phyloP scores from a whole-genome alignment of 1,140 invertebrate species.

The Drosophila nasuta region DNA sequence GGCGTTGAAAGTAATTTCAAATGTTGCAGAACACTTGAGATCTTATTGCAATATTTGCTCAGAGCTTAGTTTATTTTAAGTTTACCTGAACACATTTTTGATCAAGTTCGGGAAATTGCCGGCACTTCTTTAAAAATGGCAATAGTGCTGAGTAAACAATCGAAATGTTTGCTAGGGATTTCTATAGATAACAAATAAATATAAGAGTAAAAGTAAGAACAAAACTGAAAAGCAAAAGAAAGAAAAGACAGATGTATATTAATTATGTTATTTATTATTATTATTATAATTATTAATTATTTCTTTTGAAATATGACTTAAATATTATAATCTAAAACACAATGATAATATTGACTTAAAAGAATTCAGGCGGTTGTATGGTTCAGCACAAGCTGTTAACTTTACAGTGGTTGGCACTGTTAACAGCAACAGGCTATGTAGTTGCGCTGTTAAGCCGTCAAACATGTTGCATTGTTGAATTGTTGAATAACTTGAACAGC shows the following conservation, averaged over 20 bases:
- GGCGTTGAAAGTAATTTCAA: slow-evolving; percentile 33
- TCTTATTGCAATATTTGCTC: slow-evolving; percentile 13
- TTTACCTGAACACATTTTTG: background rate
- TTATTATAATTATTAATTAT: too few species aligned
- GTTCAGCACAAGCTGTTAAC: slow-evolving; percentile 3
- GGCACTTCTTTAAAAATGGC: too few species aligned
- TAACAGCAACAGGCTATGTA: slow-evolving; percentile 40
- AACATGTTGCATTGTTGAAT: slow-evolving; percentile 51
- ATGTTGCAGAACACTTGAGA: slow-evolving; percentile 27
- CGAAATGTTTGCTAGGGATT: too few species aligned
- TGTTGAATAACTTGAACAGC: slow-evolving; percentile 24
- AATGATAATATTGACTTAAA: background rate
- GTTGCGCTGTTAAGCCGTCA: slow-evolving; percentile 5
- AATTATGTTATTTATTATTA: too few species aligned
- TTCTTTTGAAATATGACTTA: too few species aligned
- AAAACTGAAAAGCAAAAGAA: too few species aligned
- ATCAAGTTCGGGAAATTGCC: background rate
- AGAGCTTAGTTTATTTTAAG: background rate
- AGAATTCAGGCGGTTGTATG: background rate
- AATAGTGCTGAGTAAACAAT: too few species aligned
- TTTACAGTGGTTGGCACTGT: slow-evolving; percentile 18
- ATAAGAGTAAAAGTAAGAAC: too few species aligned
- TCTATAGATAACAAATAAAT: too few species aligned
- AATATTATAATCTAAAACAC: too few species aligned
- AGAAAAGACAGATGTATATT: too few species aligned